Evolutionary conservation across 2,113 vertebrate species (phyloP), one percentile per base, ranked within the genome.

Genomic region (Lutjanus erythropterus): DNA sequence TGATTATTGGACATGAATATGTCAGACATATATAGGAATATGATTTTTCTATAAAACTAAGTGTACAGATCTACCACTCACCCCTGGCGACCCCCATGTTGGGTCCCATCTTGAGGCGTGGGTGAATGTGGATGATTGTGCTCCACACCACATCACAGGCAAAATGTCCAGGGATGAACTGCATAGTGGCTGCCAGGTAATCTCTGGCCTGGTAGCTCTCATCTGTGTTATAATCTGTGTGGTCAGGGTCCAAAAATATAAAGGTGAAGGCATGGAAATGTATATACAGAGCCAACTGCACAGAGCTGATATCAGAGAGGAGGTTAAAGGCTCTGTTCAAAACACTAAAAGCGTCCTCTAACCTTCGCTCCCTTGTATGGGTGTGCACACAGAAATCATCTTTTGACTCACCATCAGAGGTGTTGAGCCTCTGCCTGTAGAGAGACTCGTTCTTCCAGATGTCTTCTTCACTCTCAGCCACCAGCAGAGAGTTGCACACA

Each of bases 401-500:
- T 6, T 19, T n/a, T 58, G 14, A 71, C 93, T 75, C 81, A 99
- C 98, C 98, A 3, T 99, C 98, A 0, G 95, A 96, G 31, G 94
- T 92, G 79, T 96, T 92, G 16, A 93, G 91, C 6, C 85, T 94
- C 76, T 96, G 97, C 78, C 95, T 95, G 80, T 96, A 99, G 10
- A 95, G 95, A 0, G 96, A 96, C 92, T 99, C 98, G 0, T 94
- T 97, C 92, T 99, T 98, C 98, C 98, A 99, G 90, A 99, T 97
- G 81, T 99, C 98, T 77, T 99, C 98, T 78, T 99, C 98, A 9
- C 97, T 99, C 94, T 99, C 98, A 3, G 97, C 98, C 82, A 99
- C 98, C 92, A 99, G 94, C 41, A 99, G 94, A 8, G 96, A 97
- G 92, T 99, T 97, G 86, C 98, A 99, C 66, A 97, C 91, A 4